A percentile compares a stretch with the other conserved stretches of the same genome.
Conservation (phyloP, 2,113 vertebrate genomes). For the Centropus bengalensis region DNA sequence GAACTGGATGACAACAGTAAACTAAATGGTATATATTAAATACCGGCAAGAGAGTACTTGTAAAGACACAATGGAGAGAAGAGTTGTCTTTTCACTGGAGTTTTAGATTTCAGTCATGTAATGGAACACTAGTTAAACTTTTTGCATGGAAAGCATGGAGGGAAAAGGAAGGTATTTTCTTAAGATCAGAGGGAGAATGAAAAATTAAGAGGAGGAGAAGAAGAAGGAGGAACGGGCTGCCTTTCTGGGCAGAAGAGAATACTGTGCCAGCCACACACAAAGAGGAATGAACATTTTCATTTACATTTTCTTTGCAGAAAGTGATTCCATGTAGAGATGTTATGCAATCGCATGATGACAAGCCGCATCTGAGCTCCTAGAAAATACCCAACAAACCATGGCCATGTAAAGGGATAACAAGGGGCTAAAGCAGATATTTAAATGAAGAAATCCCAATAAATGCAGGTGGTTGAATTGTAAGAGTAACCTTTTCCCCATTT, state of each 20-base stretch:
- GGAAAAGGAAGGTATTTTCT: background rate
- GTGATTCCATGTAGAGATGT: background rate
- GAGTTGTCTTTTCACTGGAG: background rate
- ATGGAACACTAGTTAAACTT: background rate
- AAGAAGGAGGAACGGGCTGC: background rate
- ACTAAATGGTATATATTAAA: background rate
- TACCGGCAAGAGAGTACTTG: background rate
- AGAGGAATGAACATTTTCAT: background rate
- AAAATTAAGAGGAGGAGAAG: background rate
- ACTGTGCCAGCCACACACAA: background rate
- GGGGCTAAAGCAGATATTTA: background rate
- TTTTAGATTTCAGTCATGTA: background rate
- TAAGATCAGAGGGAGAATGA: background rate
- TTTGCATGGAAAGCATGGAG: background rate
- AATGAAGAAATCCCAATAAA: background rate
- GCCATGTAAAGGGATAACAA: background rate
- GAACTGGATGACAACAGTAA: background rate
- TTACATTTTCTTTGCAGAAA: background rate
- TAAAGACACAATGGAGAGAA: background rate
- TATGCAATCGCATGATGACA: background rate
- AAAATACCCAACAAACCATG: background rate
- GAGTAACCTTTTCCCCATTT: background rate
- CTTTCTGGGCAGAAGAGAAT: background rate
- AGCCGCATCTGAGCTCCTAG: background rate
- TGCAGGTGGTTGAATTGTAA: background rate